Evolutionary conservation across 1,140 invertebrate genomes (phyloP), one percentile per base, ranked within the genome.

Genomic region (Adelges cooleyi): DNA sequence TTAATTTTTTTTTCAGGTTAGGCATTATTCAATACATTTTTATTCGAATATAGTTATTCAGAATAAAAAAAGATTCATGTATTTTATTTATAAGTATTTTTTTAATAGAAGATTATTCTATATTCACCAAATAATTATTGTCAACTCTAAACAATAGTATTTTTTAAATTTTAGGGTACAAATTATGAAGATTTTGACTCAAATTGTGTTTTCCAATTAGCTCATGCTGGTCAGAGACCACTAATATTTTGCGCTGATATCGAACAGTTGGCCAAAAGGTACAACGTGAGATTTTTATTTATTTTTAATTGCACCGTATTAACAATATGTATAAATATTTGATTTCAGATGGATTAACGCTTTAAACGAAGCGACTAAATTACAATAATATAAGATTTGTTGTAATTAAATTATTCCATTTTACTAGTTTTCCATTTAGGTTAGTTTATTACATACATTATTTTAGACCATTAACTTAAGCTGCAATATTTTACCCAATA

Each of bases 161-260:
- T n/a, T n/a, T n/a, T n/a, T n/a, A n/a, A n/a, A n/a, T n/a, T n/a
- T 33, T 17, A 49, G 29, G 44, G 54, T 52, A 59, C 22, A 10
- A 46, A 48, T 25, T 67, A 59, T 17, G 65, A 69, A 50, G 52
- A 66, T 17, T 65, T 65, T 33, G 77, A 80, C 56, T 71, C 72
- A 1, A 73, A 74, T 51, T 73, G 78, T 25, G 69, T 80, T 53
- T 80, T 82, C 71, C 74, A 79, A 70, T 71, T 81, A n/a, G 74
- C 74, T 15, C 80, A 82, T 70, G 69, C 72, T 38, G 77, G 77
- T 38, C 77, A 77, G 62, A 69, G 70, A 17, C 77, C 78, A 22
- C 69, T 81, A 5, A 71, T 78, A 40, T 82, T 82, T 71, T 72
- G 73, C 66, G 74, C 77, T n/a, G 77, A 79, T 53, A 74, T 69